Base-by-base conservation (phyloP, 2,113 vertebrate genomes). In the Xenopus borealis region DNA sequence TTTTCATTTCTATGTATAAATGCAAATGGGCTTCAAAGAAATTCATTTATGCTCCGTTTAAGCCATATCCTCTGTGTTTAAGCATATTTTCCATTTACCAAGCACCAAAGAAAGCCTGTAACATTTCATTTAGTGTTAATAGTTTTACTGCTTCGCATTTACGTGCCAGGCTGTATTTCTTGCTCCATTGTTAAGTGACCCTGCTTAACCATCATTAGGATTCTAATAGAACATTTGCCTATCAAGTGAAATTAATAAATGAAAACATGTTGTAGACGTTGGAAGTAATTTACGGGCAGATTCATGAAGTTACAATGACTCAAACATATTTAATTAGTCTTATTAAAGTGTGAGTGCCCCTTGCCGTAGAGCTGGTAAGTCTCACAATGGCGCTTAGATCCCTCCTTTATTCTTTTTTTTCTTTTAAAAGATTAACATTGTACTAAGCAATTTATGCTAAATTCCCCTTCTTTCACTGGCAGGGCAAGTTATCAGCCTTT, bases 391-490 rank as follows among this genome's bases (percentile, higher is more conserved):
- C 87, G 84, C 82, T 91, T 92, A 91, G 88, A 93, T 90, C 87
- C 83, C 86, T 3, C 33, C 87, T 92, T 89, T 89, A 86, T 92
- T 91, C 86, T 85, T 82, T 84, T 81, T 83, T 83, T 86, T 82
- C 83, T 86, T 93, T 40, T 93, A 86, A 89, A 92, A 82, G 91
- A 96, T 98, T 95, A 95, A 95, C 93, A 94, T 94, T 93, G 91
- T 91, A 86, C 93, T 92, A 89, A 95, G 95, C 92, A 94, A 94
- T 92, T 97, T 95, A 93, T 92, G 92, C 90, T 87, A 87, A 91
- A 79, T 92, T 89, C 81, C 81, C 8, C 69, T 79, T 77, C 83
- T 87, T 87, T 91, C 84, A 85, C 82, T 86, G 79, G 82, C 84
- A 88, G 86, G 86, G 84, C 88, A 88, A 91, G 90, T 92, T 91